Base-by-base conservation (phyloP, 2,797 vertebrate species). In the Cyprinella venusta region DNA sequence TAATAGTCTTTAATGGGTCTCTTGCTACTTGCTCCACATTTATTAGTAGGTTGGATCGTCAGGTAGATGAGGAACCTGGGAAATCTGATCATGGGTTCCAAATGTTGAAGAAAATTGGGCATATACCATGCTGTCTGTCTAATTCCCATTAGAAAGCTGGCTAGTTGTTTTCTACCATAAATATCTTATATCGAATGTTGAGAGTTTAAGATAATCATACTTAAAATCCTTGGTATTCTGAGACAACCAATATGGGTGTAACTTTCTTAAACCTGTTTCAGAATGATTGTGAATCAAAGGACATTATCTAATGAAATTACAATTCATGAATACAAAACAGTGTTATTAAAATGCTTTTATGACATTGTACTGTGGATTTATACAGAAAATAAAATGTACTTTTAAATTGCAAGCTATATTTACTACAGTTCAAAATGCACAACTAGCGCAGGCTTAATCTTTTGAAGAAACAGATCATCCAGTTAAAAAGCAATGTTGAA, bases 1-100 rank as follows among this genome's bases (percentile, higher is more conserved):
- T 36, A n/a, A 74, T 36, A 74, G 10, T 36, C 30, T 54, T 54
- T 54, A 54, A 54, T 36, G 9, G 26, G 71, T 54, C 71, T 74
- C 50, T 74, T 36, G 71, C 30, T 74, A 33, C 18, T 74, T 74
- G 71, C 6, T 54, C 71, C 30, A 74, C 6, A 12, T 36, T 74
- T 74, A 36, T 74, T 52, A 12, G 18, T 33, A 72, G 26, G 48
- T 54, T 54, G 6, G 48, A n/a, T 30, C 1, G 1, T 74, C 18
- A 2, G 48, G 26, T 36, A 52, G 18, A 52, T 21, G 18, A 36
- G 26, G 18, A 74, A 33, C 70, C 16, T 74, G 26, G 18, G 30
- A 54, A 74, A 74, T 71, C 24, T 50, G 42, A 30, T 36, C 6
- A 33, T 9, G 18, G 26, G 8, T 26, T 72, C 26, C 18, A 6